These are phyloP conservation scores for Monopterus albus DNA, from an alignment of 2,113 vertebrate species.

Conservation along the genomic window DNA sequence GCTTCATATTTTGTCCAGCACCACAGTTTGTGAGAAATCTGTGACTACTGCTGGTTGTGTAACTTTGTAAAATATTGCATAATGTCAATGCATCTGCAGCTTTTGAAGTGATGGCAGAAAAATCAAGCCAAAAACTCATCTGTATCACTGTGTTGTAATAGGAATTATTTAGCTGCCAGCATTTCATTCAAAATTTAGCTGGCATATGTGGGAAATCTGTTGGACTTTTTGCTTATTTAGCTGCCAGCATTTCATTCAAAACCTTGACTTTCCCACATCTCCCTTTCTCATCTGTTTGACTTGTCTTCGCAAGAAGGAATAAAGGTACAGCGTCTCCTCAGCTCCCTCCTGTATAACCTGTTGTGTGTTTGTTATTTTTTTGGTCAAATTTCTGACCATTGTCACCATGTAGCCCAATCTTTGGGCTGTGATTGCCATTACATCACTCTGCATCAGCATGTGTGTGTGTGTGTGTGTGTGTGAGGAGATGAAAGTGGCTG, in stretches of 20 bases:
- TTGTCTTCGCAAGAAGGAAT: constrained; percentile 10
- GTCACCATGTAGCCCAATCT: background rate
- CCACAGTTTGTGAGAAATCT: no score
- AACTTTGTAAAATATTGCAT: no score
- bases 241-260: no score
- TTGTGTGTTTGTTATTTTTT: background rate
- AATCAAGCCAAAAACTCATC: no score
- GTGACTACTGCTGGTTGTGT: background rate
- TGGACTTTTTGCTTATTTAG: no score
- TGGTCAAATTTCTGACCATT: background rate
- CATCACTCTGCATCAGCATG: constrained; percentile 33
- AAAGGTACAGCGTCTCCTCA: background rate
- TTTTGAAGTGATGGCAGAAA: background rate
- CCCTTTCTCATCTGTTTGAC: constrained; percentile 22
- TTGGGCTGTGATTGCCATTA: constrained; percentile 9
- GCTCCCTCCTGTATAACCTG: background rate
- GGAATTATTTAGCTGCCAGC: background rate
- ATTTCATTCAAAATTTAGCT: no score
- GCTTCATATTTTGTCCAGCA: background rate
- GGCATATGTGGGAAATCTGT: no score
- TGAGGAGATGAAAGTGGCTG: constrained; percentile 54
- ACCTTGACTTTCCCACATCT: background rate
- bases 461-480: background rate
- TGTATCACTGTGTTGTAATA: background rate
- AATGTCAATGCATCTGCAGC: background rate